A percentile compares a stretch with the other conserved stretches of the same genome.
phyloP scores from a whole-genome alignment of 2,113 vertebrate genomes.

The Cebidichthys violaceus region DNA sequence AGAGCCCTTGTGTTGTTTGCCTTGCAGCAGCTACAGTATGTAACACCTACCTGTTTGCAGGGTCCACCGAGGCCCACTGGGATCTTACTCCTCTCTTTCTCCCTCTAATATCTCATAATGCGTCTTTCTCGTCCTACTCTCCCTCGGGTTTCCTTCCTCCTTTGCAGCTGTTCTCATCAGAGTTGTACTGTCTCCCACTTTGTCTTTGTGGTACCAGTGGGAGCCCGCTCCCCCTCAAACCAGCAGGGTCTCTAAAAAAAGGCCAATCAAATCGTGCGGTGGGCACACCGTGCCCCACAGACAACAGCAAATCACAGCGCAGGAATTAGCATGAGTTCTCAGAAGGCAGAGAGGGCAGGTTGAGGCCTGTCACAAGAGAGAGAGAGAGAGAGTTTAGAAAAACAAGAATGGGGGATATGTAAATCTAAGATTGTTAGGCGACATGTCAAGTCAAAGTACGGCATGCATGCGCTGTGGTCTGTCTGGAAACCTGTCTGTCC shows the following conservation, averaged over 20 bases:
- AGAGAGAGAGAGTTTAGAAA: constrained; percentile 32
- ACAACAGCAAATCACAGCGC: constrained; percentile 57
- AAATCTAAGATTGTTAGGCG: constrained; percentile 33
- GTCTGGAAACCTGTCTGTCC: constrained; percentile 6
- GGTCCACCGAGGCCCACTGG: constrained; percentile 23
- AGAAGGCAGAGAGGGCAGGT: constrained; percentile 60
- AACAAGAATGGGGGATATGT: constrained; percentile 28
- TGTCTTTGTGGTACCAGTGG: constrained; percentile 42
- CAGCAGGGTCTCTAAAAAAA: constrained; percentile 45
- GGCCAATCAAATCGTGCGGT: constrained; percentile 67
- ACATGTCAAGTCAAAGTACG: constrained; percentile 66
- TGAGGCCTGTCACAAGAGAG: constrained; percentile 31
- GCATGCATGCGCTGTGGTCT: constrained; percentile 34
- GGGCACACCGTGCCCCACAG: constrained; percentile 26
- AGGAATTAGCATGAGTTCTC: constrained; percentile 37
- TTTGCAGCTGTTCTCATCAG: constrained; percentile 36
- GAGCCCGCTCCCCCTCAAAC: constrained; percentile 71
- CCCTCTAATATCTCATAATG: constrained; percentile 23
- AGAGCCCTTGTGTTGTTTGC: constrained; percentile 37
- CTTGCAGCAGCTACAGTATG: constrained; percentile 51
- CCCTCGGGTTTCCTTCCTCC: not conserved
- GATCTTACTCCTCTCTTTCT: constrained; percentile 25
- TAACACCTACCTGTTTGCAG: constrained; percentile 70
- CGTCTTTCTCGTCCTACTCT: not conserved
- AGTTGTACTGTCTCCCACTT: constrained; percentile 28